Evolutionary conservation across 2,113 vertebrate species (phyloP), one percentile per base, ranked within the genome.

Genomic region (Forbesichthys agassizii): DNA sequence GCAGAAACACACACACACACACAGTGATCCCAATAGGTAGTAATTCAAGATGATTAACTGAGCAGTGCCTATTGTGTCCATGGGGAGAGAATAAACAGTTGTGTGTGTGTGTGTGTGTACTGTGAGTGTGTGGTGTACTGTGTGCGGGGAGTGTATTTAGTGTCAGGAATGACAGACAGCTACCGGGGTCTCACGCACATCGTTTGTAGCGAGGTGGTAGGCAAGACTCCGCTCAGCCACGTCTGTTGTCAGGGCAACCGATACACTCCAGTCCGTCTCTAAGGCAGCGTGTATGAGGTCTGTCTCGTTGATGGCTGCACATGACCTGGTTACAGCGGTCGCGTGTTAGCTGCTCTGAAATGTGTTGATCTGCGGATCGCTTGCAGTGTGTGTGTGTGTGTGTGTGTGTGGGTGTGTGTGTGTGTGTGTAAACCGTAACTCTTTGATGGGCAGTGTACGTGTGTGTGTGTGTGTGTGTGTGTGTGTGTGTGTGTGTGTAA

Each of bases 201-300:
- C 2, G 42, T 52, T 81, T 61, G 63, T 18, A n/a, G 5, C 6
- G 62, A 61, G 64, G 72, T 76, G 78, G 27, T 13, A 53, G 75
- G 68, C 51, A 49, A 0, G 2, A 11, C 61, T 60, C 61, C 69
- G 42, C 64, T 81, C 71, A 57, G 16, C 73, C 71, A 66, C 33
- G 51, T 86, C 82, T 74, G 88, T 91, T 87, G 90, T 88, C 88
- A 75, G 54, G 36, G 36, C 36, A 42, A 42, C 36, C 36, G 36
- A 42, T 8, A 42, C 36, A 6, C 36, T 42, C 36, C 36, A 8
- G 36, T 42, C 5, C 36, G 36, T 42, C 36, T 42, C 36, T 42
- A 42, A 42, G 36, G 7, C 36, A 6, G 36, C 5, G 36, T 5
- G 36, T 42, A 42, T 42, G 36, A 7, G 4, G 36, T 42, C 36